phyloP scores from a whole-genome alignment of 2,888 invertebrate species.

The Slavum lentiscoides region DNA sequence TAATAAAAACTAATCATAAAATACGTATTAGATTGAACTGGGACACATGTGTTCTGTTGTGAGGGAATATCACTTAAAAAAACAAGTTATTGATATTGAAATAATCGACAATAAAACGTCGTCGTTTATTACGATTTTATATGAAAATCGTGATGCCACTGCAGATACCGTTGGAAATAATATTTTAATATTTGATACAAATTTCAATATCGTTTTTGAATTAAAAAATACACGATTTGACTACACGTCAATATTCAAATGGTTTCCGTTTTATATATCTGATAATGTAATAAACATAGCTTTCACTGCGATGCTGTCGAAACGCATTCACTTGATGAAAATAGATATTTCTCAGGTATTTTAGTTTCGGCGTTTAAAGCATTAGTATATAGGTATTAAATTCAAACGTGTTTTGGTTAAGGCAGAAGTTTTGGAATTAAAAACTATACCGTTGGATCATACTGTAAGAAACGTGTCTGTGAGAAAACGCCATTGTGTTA shows the following conservation, averaged over 20 bases:
- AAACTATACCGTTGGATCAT: constrained; percentile 12
- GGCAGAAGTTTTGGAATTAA: background rate
- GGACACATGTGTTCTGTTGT: constrained; percentile 26
- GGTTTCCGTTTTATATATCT: background rate
- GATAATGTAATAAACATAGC: constrained; percentile 1
- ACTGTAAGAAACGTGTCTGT: background rate
- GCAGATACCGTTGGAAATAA: constrained; percentile 7
- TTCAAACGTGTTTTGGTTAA: background rate
- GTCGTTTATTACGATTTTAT: background rate
- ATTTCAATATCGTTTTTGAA: constrained; percentile 26
- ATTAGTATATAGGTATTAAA: background rate
- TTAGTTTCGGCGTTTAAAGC: background rate
- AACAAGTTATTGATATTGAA: constrained; percentile 15
- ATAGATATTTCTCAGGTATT: constrained; percentile 19
- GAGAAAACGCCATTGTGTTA: constrained; percentile 5
- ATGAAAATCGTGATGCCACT: background rate
- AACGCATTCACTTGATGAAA: constrained; percentile 11
- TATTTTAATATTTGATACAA: constrained; percentile 21
- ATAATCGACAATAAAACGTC: background rate
- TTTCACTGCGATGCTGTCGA: background rate
- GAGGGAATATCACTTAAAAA: constrained; percentile 2
- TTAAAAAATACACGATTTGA: background rate
- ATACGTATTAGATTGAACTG: constrained; percentile 9
- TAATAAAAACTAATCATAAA: background rate
- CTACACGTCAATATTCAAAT: constrained; percentile 22